Evolutionary conservation across 92 coral and sea anemone species (phyloP), one percentile per base, ranked within the genome.

Genomic region (Zoanthus sociatus): DNA sequence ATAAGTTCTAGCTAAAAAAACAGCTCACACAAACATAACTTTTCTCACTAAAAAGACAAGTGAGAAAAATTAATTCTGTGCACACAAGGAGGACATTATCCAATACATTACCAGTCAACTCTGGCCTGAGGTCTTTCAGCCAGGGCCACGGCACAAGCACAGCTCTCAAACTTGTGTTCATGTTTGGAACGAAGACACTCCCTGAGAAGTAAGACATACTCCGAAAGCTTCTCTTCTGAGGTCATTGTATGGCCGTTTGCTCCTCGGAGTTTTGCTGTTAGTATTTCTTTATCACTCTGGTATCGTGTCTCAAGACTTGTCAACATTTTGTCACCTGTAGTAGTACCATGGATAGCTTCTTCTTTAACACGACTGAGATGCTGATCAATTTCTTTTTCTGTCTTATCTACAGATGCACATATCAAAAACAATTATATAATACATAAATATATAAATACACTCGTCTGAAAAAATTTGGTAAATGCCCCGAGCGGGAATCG

Each of bases 311-410:
- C 98, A 11, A 97, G 93, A 54, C 93, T 93, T 4, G 81, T 9
- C 51, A 97, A 83, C 88, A 97, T 86, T 63, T 61, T 73, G 46
- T 93, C 97, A 11, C 98, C 90, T 75, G 94, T 94, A 9, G 84
- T 74, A 7, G 88, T 88, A 30, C 98, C 99, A 70, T 89, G 83
- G 5, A 86, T 0, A 56, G 93, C 92, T 71, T 91, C 92, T 50
- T 95, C 92, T 61, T 90, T 90, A 9, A 86, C 87, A 37, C 84
- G 86, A 13, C 26, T 71, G 30, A 97, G 85, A 45, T 91, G 93
- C 46, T 93, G 93, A 56, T 95, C 94, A 18, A 92, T 90, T 79
- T 97, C 99, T 46, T 93, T 90, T 74, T 93, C 96, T 9, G 96
- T 48, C 75, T 93, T 97, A 30, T 95, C 99, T 97, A 26, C 26